These are phyloP conservation scores for Napeogenes sylphis DNA, from an alignment of 2,888 invertebrate genomes.

Conservation along the genomic window DNA sequence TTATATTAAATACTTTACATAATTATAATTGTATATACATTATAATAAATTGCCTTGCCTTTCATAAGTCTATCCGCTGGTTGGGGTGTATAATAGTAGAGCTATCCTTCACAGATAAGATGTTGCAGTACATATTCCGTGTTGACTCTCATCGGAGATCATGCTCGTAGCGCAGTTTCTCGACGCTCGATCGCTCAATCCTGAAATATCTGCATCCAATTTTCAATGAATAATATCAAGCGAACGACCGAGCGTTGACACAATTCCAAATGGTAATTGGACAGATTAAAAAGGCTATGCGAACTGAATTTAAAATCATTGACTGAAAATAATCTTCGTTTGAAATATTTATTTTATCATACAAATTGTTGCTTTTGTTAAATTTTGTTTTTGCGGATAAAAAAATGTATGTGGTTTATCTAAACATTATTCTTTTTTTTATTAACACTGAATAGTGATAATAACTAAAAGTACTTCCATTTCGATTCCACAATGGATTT, in stretches of 20 bases:
- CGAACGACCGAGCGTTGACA: conserved; percentile 55
- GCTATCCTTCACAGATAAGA: conserved; percentile 84
- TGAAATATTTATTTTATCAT: neutral
- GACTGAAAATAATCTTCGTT: neutral
- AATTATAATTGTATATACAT: too few species aligned
- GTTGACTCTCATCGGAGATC: conserved; percentile 82
- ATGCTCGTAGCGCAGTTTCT: conserved; percentile 87
- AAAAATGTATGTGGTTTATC: too few species aligned
- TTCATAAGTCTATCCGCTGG: too few species aligned
- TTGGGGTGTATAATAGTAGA: conserved; percentile 48
- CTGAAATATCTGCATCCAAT: conserved; percentile 80
- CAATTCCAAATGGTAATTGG: conserved; percentile 81
- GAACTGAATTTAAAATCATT: conserved; percentile 28
- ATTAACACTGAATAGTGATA: too few species aligned
- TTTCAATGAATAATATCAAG: conserved; percentile 58
- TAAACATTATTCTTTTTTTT: too few species aligned
- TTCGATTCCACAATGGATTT: too few species aligned
- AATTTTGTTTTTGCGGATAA: neutral
- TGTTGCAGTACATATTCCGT: conserved; percentile 78
- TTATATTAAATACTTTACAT: too few species aligned
- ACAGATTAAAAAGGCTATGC: conserved; percentile 65
- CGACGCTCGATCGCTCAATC: conserved; percentile 85
- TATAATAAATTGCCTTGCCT: too few species aligned
- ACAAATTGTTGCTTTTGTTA: neutral
- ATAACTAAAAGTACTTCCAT: too few species aligned